phyloP scores from a whole-genome alignment of 2,113 vertebrate genomes.

The Aegotheles bennettii region DNA sequence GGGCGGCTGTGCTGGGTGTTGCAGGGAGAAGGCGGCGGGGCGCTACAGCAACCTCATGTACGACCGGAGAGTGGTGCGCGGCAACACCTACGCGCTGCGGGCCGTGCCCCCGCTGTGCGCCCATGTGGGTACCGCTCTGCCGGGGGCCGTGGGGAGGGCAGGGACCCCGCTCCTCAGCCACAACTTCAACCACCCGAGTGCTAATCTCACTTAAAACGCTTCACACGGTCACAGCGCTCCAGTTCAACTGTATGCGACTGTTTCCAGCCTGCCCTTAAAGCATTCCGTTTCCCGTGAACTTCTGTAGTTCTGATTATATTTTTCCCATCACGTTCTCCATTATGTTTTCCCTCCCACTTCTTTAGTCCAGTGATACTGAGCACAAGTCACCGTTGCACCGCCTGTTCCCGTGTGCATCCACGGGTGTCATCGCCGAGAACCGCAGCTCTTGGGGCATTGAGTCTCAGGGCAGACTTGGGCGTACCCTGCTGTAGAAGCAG shows the following conservation, averaged over 20 bases:
- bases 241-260: background rate
- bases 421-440: background rate
- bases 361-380: background rate
- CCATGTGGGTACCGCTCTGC: too few relatives aligned
- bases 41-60: conserved; percentile 86
- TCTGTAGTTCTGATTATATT: background rate
- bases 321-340: background rate
- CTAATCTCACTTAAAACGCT: background rate
- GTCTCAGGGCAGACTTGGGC: background rate
- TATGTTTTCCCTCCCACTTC: background rate
- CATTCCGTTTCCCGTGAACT: background rate
- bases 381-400: background rate
- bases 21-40: conserved; percentile 66
- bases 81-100: conserved; percentile 80
- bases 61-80: conserved; percentile 88
- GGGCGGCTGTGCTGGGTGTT: background rate
- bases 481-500: background rate
- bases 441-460: background rate
- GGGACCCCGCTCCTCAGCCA: background rate
- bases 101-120: too few relatives aligned
- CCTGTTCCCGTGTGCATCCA: background rate
- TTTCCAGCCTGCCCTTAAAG: background rate
- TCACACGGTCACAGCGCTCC: background rate
- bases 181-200: background rate
- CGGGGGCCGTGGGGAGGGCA: background rate